Base-by-base conservation (phyloP, 2,113 vertebrate species). In the Gallinago media region DNA sequence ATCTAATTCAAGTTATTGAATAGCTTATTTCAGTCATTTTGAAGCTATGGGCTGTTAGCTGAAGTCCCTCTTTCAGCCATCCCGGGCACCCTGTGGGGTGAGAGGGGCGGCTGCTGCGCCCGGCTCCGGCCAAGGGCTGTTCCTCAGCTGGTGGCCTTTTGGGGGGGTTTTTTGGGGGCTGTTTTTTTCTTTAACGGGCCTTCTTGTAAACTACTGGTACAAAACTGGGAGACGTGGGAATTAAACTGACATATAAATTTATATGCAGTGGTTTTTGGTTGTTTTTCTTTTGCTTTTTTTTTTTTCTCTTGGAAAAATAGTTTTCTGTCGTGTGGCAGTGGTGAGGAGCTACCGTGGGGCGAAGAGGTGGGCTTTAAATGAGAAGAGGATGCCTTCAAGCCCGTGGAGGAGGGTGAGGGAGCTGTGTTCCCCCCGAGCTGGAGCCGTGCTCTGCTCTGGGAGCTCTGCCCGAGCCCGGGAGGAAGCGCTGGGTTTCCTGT, bases 401-500 rank as follows among this genome's bases (percentile, higher is more conserved):
- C 1, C 0, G 0, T 2, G n/a, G 5, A 38, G 76, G 74, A 31
- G 2, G 62, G 38, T 34, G 79, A 7, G 4, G 86, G 29, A 9
- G 27, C 2, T 71, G 15, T 5, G 18, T 46, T 44, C 4, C 54
- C 81, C 78, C 6, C 10, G 3, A 36, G 59, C 65, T 29, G 38
- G 13, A 12, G 76, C 85, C 52, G 46, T 16, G 1, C 38, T 70
- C 31, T 88, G 13, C 42, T 65, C 71, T 34, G 23, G 0, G 0
- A 16, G 46, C 47, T 75, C 91, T 96, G 93, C 82, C 62, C 86
- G 74, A 95, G 93, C 71, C 86, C 31, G 47, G 67, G 92, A 96
- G 97, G 96, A 97, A 97, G 90, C 49, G 0, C 94, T 77, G 92
- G 91, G 92, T 97, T 98, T 97, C 96, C 97, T 95, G 95, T 95